Evolutionary conservation across 2,797 vertebrate species (phyloP), one percentile per base, ranked within the genome.

Genomic region (Alouatta caraya): DNA sequence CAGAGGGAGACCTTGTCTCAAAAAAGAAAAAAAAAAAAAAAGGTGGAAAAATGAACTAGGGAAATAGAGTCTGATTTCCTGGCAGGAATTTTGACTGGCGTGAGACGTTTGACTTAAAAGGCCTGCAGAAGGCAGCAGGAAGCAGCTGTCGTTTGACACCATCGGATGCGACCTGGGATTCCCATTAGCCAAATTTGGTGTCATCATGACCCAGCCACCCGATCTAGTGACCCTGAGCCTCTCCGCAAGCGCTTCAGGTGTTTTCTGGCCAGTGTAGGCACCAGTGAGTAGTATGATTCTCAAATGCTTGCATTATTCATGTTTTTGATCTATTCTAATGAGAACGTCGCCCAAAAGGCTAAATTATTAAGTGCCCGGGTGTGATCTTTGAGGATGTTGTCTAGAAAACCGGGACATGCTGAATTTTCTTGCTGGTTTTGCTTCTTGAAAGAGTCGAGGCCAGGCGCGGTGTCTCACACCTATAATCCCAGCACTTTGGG

Each of bases 251-350:
- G 52, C 50, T 59, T 37, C 37, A 82, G 90, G 96, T 86, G 94
- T 64, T 93, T 98, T 93, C 94, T 92, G 98, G 90, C 97, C 96
- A 48, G 94, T 33, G 94, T 78, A 80, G 50, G 95, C 91, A 64
- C 17, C 96, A 15, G 96, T 84, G 88, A 96, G 84, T 70, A 57
- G 93, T 88, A 61, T 17, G 57, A 92, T 94, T 97, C 95, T 37
- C 89, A 26, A 78, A 96, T 80, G 57, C 72, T 83, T 97, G 89
- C 95, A 97, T 98, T 93, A 96, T 97, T 98, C 96, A 97, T 67
- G 46, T 73, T 96, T 98, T 96, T 64, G 95, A 93, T 85, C 91
- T 96, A 61, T 96, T 98, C 98, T 93, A 95, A 97, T 8, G 88
- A 85, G 98, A 98, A 97, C 61, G 88, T 61, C 57, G 90, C 82